Base-by-base conservation (phyloP, 2,888 invertebrate species). In the Choreutis nemorana region DNA sequence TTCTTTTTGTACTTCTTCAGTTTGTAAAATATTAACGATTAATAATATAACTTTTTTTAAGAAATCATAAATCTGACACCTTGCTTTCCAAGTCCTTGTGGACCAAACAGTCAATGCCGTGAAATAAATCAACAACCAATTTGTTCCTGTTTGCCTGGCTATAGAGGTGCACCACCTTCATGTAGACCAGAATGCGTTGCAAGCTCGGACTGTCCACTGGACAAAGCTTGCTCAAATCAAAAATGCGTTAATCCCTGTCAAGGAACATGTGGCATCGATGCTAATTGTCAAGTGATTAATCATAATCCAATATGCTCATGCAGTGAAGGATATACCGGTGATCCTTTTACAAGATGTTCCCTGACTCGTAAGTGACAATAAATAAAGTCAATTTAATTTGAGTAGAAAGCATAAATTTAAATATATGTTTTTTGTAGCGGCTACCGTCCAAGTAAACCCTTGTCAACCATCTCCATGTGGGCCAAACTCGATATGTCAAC, bases 381-480 rank as follows among this genome's bases (percentile, higher is more conserved):
- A 20, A 9, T 8, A 15, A n/a, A 8, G 25, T 9, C 10, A 20
- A 11, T 13, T 21, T 30, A 3, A 9, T 22, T 22, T 28, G 5
- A 29, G n/a, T n/a, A n/a, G n/a, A n/a, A n/a, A n/a, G n/a, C n/a
- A n/a, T n/a, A n/a, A n/a, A n/a, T n/a, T n/a, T n/a, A n/a, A n/a
- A n/a, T n/a, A n/a, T n/a, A n/a, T n/a, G n/a, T n/a, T n/a, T n/a
- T n/a, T n/a, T n/a, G n/a, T n/a, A n/a, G n/a, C n/a, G n/a, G n/a
- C n/a, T n/a, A n/a, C 53, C n/a, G 50, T 59, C 25, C 47, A 53
- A 26, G 34, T 40, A n/a, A 77, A 89, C 51, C 87, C 86, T 5
- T 91, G 91, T 48, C 81, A 81, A 42, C 89, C 89, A 18, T 88
- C 89, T 1, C 90, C 90, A 1, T 91, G 91, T 55, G 91, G 91